A percentile compares a stretch with the other conserved stretches of the same genome.
phyloP scores from a whole-genome alignment of 2,888 invertebrate genomes.

The Bursaphelenchus okinawaensis region DNA sequence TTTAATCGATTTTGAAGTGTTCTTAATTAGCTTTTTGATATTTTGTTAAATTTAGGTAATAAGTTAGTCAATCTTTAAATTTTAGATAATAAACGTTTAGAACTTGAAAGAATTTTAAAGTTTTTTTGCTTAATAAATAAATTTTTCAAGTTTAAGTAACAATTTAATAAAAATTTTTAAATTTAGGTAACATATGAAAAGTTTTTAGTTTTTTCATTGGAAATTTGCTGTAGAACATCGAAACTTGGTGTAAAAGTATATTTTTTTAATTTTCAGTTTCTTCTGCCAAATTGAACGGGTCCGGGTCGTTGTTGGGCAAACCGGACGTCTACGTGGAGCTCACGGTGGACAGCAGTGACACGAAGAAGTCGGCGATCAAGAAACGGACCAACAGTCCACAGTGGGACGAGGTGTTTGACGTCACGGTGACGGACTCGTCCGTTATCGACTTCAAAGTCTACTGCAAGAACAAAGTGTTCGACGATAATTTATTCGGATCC shows the following conservation, averaged over 20 bases:
- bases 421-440: slow-evolving; percentile 42
- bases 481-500: slow-evolving; percentile 47
- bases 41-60: too few species aligned
- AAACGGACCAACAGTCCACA: slow-evolving; percentile 51
- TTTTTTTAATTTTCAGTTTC: slow-evolving; percentile 35
- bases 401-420: slow-evolving; percentile 52
- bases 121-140: too few species aligned
- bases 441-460: slow-evolving; percentile 40
- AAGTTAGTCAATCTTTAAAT: too few species aligned
- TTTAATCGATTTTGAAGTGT: too few species aligned
- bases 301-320: slow-evolving; percentile 36
- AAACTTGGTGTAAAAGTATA: too few species aligned
- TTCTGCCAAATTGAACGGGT: slow-evolving; percentile 37
- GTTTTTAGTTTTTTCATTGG: too few species aligned
- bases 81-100: too few species aligned
- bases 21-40: too few species aligned
- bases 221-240: background rate
- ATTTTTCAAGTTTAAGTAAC: too few species aligned
- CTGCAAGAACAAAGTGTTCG: slow-evolving; percentile 53
- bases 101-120: too few species aligned
- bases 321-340: slow-evolving; percentile 54
- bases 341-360: slow-evolving; percentile 36
- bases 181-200: too few species aligned
- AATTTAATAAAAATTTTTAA: too few species aligned
- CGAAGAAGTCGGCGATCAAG: slow-evolving; percentile 40